Percentiles rank a stretch among this genome's conserved stretches.
Evolutionary conservation across 92 coral and sea anemone species (phyloP).

Genomic region (Palythoa caribaeorum): DNA sequence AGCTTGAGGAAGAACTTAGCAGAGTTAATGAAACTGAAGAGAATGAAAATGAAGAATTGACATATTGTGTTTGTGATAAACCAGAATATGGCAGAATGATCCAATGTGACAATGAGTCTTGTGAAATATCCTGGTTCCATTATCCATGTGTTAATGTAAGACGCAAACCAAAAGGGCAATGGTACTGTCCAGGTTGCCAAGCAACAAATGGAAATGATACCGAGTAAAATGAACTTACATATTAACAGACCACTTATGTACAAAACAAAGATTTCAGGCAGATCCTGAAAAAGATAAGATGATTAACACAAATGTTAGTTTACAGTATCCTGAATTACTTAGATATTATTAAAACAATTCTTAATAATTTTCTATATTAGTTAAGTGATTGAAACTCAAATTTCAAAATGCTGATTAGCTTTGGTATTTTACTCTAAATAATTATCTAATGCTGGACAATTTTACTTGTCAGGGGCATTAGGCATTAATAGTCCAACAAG

Average conservation of each 20-base stretch:
- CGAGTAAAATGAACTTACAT: slow-evolving; percentile 14
- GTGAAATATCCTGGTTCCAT: slow-evolving; percentile 24
- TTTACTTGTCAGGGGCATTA: slow-evolving; percentile 14
- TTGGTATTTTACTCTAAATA: not conserved
- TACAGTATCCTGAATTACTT: slow-evolving; percentile 18
- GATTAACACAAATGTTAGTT: slow-evolving; percentile 9
- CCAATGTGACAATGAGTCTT: slow-evolving; percentile 18
- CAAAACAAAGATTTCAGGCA: slow-evolving; percentile 16
- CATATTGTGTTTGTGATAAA: slow-evolving; percentile 26
- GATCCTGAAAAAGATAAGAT: slow-evolving; percentile 3
- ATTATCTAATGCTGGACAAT: slow-evolving; percentile 2
- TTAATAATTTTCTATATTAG: slow-evolving; percentile 19
- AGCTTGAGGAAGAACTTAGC: slow-evolving; percentile 12
- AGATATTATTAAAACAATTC: not conserved
- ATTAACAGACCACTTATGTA: slow-evolving; percentile 12
- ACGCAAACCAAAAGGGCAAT: slow-evolving; percentile 20
- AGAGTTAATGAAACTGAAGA: slow-evolving; percentile 14
- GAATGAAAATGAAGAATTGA: slow-evolving; percentile 4
- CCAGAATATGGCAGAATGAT: slow-evolving; percentile 19
- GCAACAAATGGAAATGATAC: slow-evolving; percentile 16
- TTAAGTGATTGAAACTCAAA: slow-evolving; percentile 18
- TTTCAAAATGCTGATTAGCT: slow-evolving; percentile 5
- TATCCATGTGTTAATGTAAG: slow-evolving; percentile 20
- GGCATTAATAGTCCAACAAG: slow-evolving; percentile 16
- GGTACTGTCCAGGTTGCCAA: slow-evolving; percentile 26